Evolutionary conservation across 2,113 vertebrate genomes (phyloP).

Genomic region (Rissa tridactyla): DNA sequence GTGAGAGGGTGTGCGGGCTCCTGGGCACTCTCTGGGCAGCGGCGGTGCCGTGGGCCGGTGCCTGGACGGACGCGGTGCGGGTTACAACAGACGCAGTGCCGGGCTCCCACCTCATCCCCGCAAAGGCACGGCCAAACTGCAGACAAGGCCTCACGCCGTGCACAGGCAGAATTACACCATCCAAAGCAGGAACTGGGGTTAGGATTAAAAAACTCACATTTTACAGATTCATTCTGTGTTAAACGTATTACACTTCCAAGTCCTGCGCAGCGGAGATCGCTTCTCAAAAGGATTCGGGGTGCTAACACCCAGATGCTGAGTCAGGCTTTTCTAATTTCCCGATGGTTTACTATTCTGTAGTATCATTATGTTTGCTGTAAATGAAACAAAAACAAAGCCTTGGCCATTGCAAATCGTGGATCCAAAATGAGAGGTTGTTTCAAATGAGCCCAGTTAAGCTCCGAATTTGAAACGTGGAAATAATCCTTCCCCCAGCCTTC

Average conservation of each 20-base stretch:
- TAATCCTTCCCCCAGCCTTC: background rate
- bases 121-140: fast-evolving
- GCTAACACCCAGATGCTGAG: background rate
- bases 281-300: background rate
- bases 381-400: background rate
- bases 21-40: background rate
- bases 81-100: fast-evolving
- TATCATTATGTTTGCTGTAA: background rate
- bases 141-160: fast-evolving
- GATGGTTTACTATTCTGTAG: background rate
- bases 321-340: background rate
- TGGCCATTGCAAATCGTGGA: background rate
- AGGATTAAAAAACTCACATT: background rate
- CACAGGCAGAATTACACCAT: background rate
- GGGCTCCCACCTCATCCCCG: fast-evolving
- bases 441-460: background rate
- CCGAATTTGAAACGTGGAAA: background rate
- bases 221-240: background rate
- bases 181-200: fast-evolving
- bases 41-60: fast-evolving
- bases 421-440: background rate
- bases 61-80: background rate
- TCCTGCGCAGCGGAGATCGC: background rate
- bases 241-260: background rate
- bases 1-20: background rate